Conservation (phyloP, 2,888 invertebrate genomes). For the Suillia variegata region DNA sequence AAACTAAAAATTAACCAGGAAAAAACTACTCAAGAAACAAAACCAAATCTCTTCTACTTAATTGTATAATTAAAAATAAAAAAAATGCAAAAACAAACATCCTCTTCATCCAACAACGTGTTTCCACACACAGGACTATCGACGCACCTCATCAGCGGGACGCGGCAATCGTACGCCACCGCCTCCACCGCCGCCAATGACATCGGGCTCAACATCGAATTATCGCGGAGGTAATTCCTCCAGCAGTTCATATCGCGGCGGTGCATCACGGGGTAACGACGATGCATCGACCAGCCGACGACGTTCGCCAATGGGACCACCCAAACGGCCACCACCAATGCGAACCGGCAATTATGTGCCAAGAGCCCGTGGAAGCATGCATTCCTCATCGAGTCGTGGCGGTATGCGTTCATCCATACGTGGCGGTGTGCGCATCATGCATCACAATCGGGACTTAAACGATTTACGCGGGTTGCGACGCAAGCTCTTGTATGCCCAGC, state of each 20-base stretch:
- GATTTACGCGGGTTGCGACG: constrained; percentile 59
- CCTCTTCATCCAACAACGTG: constrained; percentile 59
- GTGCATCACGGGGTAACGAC: constrained; percentile 37
- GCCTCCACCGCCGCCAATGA: constrained; percentile 51
- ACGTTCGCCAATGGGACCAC: constrained; percentile 58
- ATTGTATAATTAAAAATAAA: constrained; percentile 41
- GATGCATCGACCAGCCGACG: constrained; percentile 43
- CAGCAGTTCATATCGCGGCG: constrained; percentile 40
- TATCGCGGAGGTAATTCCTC: constrained; percentile 39
- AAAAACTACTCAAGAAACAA: constrained; percentile 27
- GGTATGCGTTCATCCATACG: constrained; percentile 50
- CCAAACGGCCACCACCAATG: constrained; percentile 51
- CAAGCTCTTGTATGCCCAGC: constrained; percentile 56
- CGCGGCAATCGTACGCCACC: constrained; percentile 57
- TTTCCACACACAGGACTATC: constrained; percentile 60
- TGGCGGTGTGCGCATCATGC: constrained; percentile 51
- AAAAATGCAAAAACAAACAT: constrained; percentile 51
- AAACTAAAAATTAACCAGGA: constrained; percentile 26
- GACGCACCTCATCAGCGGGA: constrained; percentile 52
- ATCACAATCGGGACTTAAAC: constrained; percentile 51
- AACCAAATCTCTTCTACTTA: constrained; percentile 35
- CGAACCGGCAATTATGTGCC: constrained; percentile 52
- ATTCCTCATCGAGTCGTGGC: constrained; percentile 42
- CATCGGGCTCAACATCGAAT: constrained; percentile 43
- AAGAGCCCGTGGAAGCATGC: constrained; percentile 50